phyloP scores from a whole-genome alignment of 2,113 vertebrate genomes.

The Cyanoramphus novaezelandiae region DNA sequence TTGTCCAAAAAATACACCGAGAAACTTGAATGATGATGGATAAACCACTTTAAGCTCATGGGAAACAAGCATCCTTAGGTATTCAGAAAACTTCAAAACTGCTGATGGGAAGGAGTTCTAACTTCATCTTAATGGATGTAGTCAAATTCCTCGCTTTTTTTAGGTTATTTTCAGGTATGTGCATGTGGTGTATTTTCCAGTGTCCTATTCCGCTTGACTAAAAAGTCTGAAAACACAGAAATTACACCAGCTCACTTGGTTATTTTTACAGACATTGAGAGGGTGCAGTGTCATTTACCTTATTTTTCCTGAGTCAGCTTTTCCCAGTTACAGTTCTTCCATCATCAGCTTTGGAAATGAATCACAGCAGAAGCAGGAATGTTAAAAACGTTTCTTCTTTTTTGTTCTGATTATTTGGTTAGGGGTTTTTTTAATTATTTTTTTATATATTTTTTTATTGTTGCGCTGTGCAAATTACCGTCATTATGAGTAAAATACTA shows the following conservation, averaged over 20 bases:
- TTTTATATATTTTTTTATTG: background rate
- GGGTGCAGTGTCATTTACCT: background rate
- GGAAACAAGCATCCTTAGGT: background rate
- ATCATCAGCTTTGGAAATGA: background rate
- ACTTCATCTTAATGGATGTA: background rate
- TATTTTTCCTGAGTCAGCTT: background rate
- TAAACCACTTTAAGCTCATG: background rate
- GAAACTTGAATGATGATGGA: background rate
- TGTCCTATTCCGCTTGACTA: background rate
- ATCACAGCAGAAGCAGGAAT: background rate
- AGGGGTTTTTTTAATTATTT: background rate
- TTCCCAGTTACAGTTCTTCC: background rate
- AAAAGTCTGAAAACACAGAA: background rate
- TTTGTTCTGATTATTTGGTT: background rate
- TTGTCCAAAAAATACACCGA: slow-evolving; percentile 24
- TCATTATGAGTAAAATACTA: background rate
- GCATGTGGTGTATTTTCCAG: background rate
- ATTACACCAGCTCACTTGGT: background rate
- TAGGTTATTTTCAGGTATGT: background rate
- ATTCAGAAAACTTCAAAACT: background rate
- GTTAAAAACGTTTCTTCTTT: background rate
- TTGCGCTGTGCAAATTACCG: background rate
- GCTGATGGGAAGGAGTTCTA: background rate
- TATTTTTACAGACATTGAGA: background rate
- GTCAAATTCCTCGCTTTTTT: background rate